A percentile compares a stretch with the other conserved stretches of the same genome.
Evolutionary conservation across 2,113 vertebrate genomes (phyloP).

Genomic region (Oxyura jamaicensis): DNA sequence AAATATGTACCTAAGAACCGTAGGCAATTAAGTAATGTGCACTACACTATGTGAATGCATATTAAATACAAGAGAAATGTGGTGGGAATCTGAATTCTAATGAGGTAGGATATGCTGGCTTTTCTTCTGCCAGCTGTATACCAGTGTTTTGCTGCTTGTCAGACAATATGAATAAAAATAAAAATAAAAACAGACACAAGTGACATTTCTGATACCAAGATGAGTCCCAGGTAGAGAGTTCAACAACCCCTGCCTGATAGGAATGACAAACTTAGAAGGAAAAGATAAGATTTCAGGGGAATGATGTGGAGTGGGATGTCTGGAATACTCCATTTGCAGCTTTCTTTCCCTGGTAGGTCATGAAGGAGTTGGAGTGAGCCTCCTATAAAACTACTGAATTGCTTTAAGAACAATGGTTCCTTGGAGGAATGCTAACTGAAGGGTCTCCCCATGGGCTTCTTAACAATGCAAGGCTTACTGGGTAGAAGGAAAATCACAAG

Average conservation of each 20-base stretch:
- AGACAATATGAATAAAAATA: background rate
- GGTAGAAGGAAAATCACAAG: background rate
- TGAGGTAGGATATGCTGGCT: background rate
- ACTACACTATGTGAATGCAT: background rate
- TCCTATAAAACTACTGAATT: background rate
- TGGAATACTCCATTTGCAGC: background rate
- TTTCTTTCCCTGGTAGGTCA: background rate
- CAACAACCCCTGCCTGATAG: background rate
- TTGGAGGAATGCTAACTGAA: background rate
- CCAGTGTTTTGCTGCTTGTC: background rate
- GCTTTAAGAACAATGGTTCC: background rate
- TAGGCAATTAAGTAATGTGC: background rate
- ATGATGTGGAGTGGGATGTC: background rate
- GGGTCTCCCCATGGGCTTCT: background rate
- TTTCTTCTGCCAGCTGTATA: background rate
- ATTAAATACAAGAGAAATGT: background rate
- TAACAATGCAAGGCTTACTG: background rate
- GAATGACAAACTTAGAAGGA: background rate
- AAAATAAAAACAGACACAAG: background rate
- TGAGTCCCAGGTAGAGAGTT: background rate
- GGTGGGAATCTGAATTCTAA: background rate
- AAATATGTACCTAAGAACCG: background rate
- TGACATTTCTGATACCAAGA: background rate
- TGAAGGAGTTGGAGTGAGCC: background rate
- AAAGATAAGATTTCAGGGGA: background rate